Conservation (phyloP, 37 sponge, comb jelly and placozoan genomes). For the Cliona cf. orientalis region DNA sequence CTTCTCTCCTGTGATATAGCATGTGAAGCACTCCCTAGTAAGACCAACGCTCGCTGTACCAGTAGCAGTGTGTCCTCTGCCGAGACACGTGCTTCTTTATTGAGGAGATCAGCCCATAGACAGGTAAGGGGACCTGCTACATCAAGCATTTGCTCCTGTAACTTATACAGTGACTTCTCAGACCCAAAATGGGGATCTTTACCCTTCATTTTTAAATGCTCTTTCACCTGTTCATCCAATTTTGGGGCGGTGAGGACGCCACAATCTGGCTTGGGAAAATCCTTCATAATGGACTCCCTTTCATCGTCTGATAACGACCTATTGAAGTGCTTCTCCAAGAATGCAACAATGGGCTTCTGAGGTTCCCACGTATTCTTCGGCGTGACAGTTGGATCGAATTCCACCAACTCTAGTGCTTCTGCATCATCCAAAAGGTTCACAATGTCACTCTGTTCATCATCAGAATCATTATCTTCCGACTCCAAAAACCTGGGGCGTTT, state of each 20-base stretch:
- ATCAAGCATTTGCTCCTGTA: conserved; percentile 25
- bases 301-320: conserved; percentile 20
- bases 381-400: conserved; percentile 2
- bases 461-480: neutral
- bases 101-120: conserved; percentile 24
- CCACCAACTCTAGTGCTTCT: conserved; percentile 12
- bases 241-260: conserved; percentile 15
- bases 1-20: conserved; percentile 14
- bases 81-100: neutral
- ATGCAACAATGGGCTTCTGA: neutral
- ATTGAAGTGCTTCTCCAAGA: conserved; percentile 24
- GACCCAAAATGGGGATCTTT: conserved; percentile 31
- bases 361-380: neutral
- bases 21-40: conserved; percentile 31
- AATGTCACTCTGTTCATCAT: no score
- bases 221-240: neutral
- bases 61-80: conserved; percentile 19
- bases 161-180: conserved; percentile 14
- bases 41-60: conserved; percentile 26
- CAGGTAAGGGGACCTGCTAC: conserved; percentile 26
- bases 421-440: conserved; percentile 9
- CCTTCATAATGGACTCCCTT: conserved; percentile 14
- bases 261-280: conserved; percentile 25
- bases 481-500: neutral
- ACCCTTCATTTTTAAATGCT: conserved; percentile 3